Evolutionary conservation across 1,140 invertebrate genomes (phyloP), one percentile per base, ranked within the genome.

Genomic region (Tetragnatha versicolor): DNA sequence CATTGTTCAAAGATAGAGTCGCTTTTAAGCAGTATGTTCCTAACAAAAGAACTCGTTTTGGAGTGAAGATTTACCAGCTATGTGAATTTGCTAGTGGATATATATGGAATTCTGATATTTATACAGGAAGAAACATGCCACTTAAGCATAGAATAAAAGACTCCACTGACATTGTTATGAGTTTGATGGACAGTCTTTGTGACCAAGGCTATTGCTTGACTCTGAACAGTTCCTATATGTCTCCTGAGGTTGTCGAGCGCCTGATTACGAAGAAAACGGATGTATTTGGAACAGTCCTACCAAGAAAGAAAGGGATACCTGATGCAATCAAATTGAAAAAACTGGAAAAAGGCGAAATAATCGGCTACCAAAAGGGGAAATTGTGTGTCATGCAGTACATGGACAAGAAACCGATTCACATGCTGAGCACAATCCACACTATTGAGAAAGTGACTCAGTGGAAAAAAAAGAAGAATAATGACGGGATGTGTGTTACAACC

Each of bases 391-490:
- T 42, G 7, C 7, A 42, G 17, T 42, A 42, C 39, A 42, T 42
- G 39, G 39, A 42, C 39, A 42, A 42, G 17, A 42, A 42, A 42
- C 39, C 39, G 7, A 42, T 42, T 17, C 17, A 9, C 7, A 42
- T 42, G 39, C 39, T 42, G 39, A 42, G 39, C 39, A 42, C 39
- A 17, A 42, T 42, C 17, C 39, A 42, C 39, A 53, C 10, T 14
- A 53, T 53, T 14, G 22, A 53, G 5, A 14, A 10, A 14, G 20
- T 53, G 6, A 6, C 6, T 14, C 49, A 53, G 22, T 10, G 22
- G 22, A 53, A 53, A 53, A 53, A 10, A 53, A 53, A 29, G 55
- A 60, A 60, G 31, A 20, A 60, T 27, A 60, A 60, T 4, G 31
- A 33, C 5, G 55, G 31, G 10, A 33, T 31, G 7, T 27, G 17